Conservation (phyloP, 1,140 invertebrate species). For the Bombus pascuorum region DNA sequence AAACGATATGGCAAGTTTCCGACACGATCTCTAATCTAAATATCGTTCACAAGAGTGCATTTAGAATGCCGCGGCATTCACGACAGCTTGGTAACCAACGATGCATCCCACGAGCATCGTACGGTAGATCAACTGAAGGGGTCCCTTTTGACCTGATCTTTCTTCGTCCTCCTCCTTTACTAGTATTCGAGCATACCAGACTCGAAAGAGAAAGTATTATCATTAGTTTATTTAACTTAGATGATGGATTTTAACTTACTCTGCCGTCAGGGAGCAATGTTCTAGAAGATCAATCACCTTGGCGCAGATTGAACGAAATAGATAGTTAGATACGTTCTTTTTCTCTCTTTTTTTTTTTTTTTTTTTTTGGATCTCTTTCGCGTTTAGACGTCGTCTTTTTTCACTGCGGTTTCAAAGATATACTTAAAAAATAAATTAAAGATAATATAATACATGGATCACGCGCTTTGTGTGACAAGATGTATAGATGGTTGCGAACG, state of each 20-base stretch:
- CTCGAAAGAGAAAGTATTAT: conserved; percentile 67
- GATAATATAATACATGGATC: not conserved
- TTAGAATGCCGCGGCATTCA: conserved; percentile 38
- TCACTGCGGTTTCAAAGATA: conserved; percentile 47
- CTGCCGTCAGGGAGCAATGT: not conserved
- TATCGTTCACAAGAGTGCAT: conserved; percentile 49
- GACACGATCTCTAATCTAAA: not conserved
- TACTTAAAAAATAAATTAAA: conserved; percentile 28
- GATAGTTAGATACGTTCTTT: conserved; percentile 20
- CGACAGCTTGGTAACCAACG: conserved; percentile 33
- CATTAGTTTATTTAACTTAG: conserved; percentile 61
- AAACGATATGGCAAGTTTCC: not conserved
- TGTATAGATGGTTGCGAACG: conserved; percentile 1
- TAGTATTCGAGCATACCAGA: conserved; percentile 58
- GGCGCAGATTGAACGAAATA: conserved; percentile 22
- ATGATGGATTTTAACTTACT: conserved; percentile 35
- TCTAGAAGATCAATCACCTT: not conserved
- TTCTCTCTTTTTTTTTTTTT: not conserved
- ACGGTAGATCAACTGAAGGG: conserved; percentile 34
- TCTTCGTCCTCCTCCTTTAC: conserved; percentile 45
- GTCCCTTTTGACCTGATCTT: conserved; percentile 67
- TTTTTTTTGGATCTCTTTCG: not conserved
- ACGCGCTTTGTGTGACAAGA: not conserved
- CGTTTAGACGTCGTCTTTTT: conserved; percentile 21
- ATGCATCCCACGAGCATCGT: conserved; percentile 7